phyloP scores from a whole-genome alignment of 2,797 vertebrate genomes.

The Myiothlypis coronata region DNA sequence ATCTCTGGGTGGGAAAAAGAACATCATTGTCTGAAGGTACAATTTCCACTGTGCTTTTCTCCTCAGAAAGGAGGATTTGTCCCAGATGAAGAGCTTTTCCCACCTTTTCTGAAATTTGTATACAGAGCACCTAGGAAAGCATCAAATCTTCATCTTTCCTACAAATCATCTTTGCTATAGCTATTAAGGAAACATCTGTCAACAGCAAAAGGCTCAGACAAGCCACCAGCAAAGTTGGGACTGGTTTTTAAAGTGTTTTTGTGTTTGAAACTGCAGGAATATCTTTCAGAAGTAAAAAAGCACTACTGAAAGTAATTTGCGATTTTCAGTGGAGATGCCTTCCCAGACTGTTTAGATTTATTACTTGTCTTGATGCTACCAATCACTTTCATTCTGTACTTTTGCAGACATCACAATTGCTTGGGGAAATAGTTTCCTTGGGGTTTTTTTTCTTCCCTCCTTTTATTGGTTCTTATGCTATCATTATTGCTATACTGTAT shows the following conservation, averaged over 20 bases:
- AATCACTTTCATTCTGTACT: conserved; percentile 71
- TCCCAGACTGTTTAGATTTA: conserved; percentile 70
- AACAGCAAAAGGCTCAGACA: conserved; percentile 39
- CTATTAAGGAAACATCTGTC: background rate
- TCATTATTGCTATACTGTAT: conserved; percentile 62
- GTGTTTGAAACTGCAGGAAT: conserved; percentile 49
- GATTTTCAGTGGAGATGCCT: conserved; percentile 64
- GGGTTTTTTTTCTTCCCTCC: background rate
- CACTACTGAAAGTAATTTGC: background rate
- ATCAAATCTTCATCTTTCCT: background rate
- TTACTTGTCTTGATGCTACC: conserved; percentile 78
- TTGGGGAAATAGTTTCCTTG: conserved; percentile 68
- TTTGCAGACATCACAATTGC: conserved; percentile 76
- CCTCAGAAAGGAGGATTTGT: background rate
- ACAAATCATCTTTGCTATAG: background rate
- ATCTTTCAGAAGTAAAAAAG: conserved; percentile 31
- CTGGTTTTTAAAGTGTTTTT: conserved; percentile 20
- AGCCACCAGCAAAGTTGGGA: conserved; percentile 16
- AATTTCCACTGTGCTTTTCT: background rate
- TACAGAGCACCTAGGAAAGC: background rate
- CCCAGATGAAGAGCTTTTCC: background rate
- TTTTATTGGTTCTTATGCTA: conserved; percentile 64
- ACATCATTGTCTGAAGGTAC: background rate
- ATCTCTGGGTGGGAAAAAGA: background rate
- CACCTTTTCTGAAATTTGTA: background rate